Conservation (phyloP, 2,113 vertebrate genomes). For the Synchiropus splendidus region DNA sequence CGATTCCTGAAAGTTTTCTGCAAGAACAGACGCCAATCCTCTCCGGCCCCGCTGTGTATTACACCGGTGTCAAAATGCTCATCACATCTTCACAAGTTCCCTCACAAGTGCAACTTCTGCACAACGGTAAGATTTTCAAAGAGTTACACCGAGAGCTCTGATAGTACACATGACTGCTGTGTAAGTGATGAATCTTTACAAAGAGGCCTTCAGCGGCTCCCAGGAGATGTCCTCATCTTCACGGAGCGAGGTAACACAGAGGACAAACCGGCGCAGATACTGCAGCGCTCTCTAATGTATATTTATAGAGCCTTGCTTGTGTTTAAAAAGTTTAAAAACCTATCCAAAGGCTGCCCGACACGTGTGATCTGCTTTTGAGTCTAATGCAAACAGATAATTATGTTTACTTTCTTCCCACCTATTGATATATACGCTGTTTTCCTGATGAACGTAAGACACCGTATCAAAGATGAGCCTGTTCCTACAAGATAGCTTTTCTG, state of each 20-base stretch:
- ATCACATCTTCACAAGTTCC: conserved; percentile 47
- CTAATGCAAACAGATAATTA: conserved; percentile 55
- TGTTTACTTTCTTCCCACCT: conserved; percentile 40
- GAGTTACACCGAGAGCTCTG: conserved; percentile 55
- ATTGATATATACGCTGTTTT: conserved; percentile 47
- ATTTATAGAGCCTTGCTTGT: conserved; percentile 51
- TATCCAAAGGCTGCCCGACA: conserved; percentile 37
- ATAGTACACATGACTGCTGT: conserved; percentile 49
- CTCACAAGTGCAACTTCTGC: conserved; percentile 40
- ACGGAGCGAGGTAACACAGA: conserved; percentile 52
- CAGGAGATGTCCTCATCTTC: conserved; percentile 54
- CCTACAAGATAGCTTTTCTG: conserved; percentile 38
- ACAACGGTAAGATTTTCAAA: conserved; percentile 55
- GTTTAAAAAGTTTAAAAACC: conserved; percentile 52
- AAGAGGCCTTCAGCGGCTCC: conserved; percentile 51
- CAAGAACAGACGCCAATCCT: conserved; percentile 23
- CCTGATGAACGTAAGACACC: conserved; percentile 26
- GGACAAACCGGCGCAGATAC: conserved; percentile 43
- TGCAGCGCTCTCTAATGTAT: conserved; percentile 41
- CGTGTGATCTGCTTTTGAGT: conserved; percentile 45
- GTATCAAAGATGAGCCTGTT: conserved; percentile 55
- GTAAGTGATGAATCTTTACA: conserved; percentile 58
- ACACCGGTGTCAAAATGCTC: conserved; percentile 55
- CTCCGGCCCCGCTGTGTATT: conserved; percentile 37
- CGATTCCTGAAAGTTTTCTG: conserved; percentile 38